Percentiles rank a stretch among this genome's conserved stretches.
Conservation (phyloP, 2,797 vertebrate species). For the Cryptoprocta ferox region DNA sequence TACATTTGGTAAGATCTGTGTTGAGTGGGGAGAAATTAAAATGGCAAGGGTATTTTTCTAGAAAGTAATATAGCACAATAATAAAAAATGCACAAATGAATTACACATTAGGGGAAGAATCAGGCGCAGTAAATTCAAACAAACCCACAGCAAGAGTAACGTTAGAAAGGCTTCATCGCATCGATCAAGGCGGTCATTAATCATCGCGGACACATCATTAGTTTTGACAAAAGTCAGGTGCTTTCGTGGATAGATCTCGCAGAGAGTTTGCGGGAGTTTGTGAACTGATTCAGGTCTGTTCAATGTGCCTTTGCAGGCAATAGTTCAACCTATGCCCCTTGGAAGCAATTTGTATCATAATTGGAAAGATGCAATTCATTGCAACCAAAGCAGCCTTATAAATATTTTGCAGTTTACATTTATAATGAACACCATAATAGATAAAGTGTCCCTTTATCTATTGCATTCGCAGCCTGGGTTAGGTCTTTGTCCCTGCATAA, state of each 20-base stretch:
- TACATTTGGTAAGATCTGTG: accelerated
- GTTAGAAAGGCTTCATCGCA: neutral
- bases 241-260: neutral
- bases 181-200: neutral
- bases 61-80: neutral
- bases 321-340: neutral
- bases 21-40: neutral
- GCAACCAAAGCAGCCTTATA: neutral
- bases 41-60: neutral
- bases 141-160: neutral
- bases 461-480: neutral
- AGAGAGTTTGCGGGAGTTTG: neutral
- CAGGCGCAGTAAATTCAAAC: neutral
- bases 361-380: neutral
- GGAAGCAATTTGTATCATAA: constrained; percentile 36
- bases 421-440: accelerated
- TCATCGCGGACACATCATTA: neutral
- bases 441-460: accelerated
- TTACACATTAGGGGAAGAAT: neutral
- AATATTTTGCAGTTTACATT: neutral
- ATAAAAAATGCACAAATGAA: neutral
- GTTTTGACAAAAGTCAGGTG: neutral
- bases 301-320: neutral
- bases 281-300: neutral
- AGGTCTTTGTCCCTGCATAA: neutral